Evolutionary conservation across 1,140 invertebrate species (phyloP).

Genomic region (Sinonovacula constricta): DNA sequence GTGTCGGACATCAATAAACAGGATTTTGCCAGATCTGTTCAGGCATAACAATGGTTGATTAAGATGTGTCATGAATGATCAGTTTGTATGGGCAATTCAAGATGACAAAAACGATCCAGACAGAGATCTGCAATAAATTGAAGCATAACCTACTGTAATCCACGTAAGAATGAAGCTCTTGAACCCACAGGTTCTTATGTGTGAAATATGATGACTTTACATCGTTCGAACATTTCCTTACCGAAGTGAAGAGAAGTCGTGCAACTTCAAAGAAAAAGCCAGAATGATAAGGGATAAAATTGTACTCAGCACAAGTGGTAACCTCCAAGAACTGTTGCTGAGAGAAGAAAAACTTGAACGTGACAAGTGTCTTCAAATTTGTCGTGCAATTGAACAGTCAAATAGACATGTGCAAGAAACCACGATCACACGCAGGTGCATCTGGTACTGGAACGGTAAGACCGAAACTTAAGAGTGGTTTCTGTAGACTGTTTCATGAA

Average conservation of each 20-base stretch:
- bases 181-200: slow-evolving; percentile 38
- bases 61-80: too few relatives aligned
- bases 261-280: slow-evolving; percentile 24
- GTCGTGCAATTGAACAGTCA: slow-evolving; percentile 2
- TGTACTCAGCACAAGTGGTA: not conserved
- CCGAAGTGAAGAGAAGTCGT: slow-evolving; percentile 19
- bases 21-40: too few relatives aligned
- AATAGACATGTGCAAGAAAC: slow-evolving; percentile 24
- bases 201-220: not conserved
- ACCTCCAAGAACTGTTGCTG: slow-evolving; percentile 17
- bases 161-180: slow-evolving; percentile 24
- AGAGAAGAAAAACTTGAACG: slow-evolving; percentile 12
- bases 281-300: slow-evolving; percentile 34
- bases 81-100: slow-evolving; percentile 10
- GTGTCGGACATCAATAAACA: too few relatives aligned
- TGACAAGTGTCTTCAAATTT: not conserved
- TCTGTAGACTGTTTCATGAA: slow-evolving; percentile 36
- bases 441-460: not conserved
- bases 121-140: slow-evolving; percentile 20
- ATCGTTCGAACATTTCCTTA: slow-evolving; percentile 21
- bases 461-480: slow-evolving; percentile 8
- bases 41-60: too few relatives aligned
- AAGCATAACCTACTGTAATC: slow-evolving; percentile 32
- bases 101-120: slow-evolving; percentile 9
- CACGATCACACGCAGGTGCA: not conserved